These are phyloP conservation scores for Aspidoscelis tigris DNA, from an alignment of 2,113 vertebrate genomes.

Conservation along the genomic window DNA sequence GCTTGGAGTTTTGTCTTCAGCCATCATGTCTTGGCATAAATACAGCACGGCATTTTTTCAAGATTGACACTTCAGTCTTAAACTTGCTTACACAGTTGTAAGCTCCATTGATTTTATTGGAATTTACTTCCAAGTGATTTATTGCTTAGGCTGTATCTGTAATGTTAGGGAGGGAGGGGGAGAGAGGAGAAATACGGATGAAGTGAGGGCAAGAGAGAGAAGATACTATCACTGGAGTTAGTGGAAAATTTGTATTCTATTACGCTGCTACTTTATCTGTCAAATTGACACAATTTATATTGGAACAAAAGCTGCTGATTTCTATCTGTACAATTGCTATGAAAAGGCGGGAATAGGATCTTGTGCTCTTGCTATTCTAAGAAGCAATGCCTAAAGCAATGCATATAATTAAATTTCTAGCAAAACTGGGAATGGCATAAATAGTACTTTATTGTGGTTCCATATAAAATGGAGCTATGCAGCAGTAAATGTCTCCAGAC, in stretches of 20 bases:
- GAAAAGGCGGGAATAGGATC: not conserved
- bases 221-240: not conserved
- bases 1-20: no score
- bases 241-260: not conserved
- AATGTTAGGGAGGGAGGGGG: not conserved
- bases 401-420: no score
- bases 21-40: not conserved
- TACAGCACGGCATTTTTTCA: not conserved
- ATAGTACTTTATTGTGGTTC: no score
- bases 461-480: no score
- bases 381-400: not conserved
- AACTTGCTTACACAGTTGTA: not conserved
- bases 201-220: not conserved
- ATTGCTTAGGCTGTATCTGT: not conserved
- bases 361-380: no score
- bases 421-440: no score
- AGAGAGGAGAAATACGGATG: no score
- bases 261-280: not conserved
- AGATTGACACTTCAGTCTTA: not conserved
- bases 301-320: not conserved
- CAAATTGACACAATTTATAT: not conserved
- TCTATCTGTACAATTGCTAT: not conserved
- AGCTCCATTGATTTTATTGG: not conserved
- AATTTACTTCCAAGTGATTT: not conserved
- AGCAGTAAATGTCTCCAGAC: no score